Percentiles rank a stretch among this genome's conserved stretches.
phyloP scores from a whole-genome alignment of 2,888 invertebrate species.

The Melanostoma scalare region DNA sequence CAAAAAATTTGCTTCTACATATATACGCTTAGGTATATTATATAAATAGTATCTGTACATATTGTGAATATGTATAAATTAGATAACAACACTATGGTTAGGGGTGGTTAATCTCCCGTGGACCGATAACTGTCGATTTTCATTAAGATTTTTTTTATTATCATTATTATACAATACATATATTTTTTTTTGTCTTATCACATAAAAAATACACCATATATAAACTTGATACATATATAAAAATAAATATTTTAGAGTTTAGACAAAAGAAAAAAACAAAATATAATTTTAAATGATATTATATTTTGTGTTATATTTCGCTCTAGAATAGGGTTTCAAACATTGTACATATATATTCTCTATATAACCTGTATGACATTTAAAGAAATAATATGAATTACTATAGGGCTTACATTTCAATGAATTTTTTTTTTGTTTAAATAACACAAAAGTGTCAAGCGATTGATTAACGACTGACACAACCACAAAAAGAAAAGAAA shows the following conservation, averaged over 20 bases:
- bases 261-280: constrained; percentile 35
- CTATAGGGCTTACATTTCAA: constrained; percentile 35
- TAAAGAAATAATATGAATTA: constrained; percentile 49
- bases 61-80: constrained; percentile 55
- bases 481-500: constrained; percentile 2
- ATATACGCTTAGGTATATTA: constrained; percentile 37
- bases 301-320: constrained; percentile 45
- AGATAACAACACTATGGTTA: constrained; percentile 61
- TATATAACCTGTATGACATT: constrained; percentile 21
- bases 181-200: constrained; percentile 29
- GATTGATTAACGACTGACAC: constrained; percentile 46
- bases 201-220: constrained; percentile 31
- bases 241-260: constrained; percentile 60
- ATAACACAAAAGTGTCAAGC: constrained; percentile 48
- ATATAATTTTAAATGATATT: constrained; percentile 63
- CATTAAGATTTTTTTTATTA: constrained; percentile 53
- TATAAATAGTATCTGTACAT: constrained; percentile 43
- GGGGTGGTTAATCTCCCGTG: constrained; percentile 46
- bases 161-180: not conserved
- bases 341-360: constrained; percentile 44
- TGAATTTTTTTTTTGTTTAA: constrained; percentile 44
- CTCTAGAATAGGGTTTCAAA: constrained; percentile 56
- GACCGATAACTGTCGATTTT: constrained; percentile 72
- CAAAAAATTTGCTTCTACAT: constrained; percentile 57
- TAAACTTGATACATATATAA: constrained; percentile 12